Evolutionary conservation across 1,140 invertebrate species (phyloP), one percentile per base, ranked within the genome.

Genomic region (Oncopeltus fasciatus): DNA sequence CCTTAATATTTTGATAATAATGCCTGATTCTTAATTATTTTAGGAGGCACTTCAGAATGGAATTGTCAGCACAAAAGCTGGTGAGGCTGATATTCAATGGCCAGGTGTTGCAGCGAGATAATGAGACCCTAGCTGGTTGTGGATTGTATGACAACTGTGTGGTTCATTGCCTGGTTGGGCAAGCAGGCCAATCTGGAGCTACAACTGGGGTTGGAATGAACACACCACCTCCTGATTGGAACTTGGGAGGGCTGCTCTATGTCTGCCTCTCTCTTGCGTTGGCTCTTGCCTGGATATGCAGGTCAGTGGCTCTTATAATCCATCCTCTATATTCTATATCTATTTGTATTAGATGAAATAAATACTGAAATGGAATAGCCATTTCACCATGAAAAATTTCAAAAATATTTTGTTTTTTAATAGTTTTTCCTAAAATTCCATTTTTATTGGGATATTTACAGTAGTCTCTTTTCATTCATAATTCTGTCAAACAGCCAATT

Each of bases 71-170:
- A 16, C 83, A 88, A 68, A 87, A 88, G 70, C 74, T 86, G 31
- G 84, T 95, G 24, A 81, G 88, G 20, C 75, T 95, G 51, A 90
- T 95, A 56, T 93, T 90, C 72, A 90, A 91, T 72, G 91, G 91
- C 12, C 86, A 88, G 67, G 83, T 92, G 47, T 74, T 95, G 20
- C 79, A 83, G 62, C 81, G 85, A 64, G 90, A 92, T 65, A 78
- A 74, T 57, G 78, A 82, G 63, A 91, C 88, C 9, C 73, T 95
- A 44, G 78, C 85, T 63, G 81, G 80, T 24, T 88, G 82, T 74
- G 88, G 90, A 18, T 76, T 95, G 33, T 85, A 83, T 70, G 82
- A 93, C 72, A 88, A 90, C 69, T 90, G 88, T 72, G 89, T 92
- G 2, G 84, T 95, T 21, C 90, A 93, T 72, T 92, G 89, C 73